A percentile compares a stretch with the other conserved stretches of the same genome.
Conservation (phyloP, 1,140 invertebrate species). For the Periplaneta americana region DNA sequence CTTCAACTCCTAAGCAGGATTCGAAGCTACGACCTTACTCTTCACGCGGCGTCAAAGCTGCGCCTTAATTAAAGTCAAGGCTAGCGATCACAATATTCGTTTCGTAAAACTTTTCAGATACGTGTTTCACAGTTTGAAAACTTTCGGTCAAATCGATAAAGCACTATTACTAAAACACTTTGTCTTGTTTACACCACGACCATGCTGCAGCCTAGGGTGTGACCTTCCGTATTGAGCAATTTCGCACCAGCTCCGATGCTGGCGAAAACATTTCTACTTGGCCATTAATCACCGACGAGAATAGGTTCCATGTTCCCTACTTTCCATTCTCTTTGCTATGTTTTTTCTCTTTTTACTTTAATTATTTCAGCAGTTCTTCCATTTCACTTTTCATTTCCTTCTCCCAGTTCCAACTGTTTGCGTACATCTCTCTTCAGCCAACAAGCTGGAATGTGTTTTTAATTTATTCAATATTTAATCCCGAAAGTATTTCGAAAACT, state of each 20-base stretch:
- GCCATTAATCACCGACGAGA: not conserved
- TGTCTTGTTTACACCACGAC: not conserved
- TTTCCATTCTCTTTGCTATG: not conserved
- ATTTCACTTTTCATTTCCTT: not conserved
- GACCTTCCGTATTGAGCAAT: not conserved
- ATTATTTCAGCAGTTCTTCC: not conserved
- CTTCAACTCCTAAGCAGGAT: no score
- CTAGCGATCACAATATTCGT: no score
- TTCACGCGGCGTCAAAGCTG: no score
- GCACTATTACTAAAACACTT: not conserved
- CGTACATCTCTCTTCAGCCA: not conserved
- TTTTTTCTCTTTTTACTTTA: not conserved
- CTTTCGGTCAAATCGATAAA: not conserved
- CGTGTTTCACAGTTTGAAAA: not conserved
- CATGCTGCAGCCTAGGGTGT: not conserved
- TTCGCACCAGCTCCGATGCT: not conserved
- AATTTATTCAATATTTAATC: not conserved
- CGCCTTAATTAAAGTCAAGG: no score
- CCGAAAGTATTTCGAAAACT: not conserved
- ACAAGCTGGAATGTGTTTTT: not conserved
- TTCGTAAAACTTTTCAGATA: no score
- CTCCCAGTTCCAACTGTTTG: not conserved
- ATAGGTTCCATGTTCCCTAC: not conserved
- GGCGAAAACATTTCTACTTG: not conserved
- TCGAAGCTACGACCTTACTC: no score